A percentile compares a stretch with the other conserved stretches of the same genome.
Evolutionary conservation across 1,140 invertebrate genomes (phyloP).

Genomic region (Atta cephalotes): DNA sequence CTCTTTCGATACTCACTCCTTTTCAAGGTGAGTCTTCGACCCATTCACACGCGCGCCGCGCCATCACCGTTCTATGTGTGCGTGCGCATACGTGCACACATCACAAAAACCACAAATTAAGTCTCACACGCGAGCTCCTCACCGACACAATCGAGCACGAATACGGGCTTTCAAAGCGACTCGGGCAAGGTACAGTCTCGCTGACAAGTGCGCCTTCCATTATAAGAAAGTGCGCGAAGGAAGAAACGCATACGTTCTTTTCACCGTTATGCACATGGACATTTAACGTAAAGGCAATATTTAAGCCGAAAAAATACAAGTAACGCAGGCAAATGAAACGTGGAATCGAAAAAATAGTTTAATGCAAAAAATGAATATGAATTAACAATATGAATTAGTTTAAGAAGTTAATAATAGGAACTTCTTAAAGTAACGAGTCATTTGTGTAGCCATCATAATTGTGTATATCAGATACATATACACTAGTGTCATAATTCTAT

Average conservation of each 20-base stretch:
- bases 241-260: constrained; percentile 8
- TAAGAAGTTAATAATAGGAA: not conserved
- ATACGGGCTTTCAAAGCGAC: constrained; percentile 63
- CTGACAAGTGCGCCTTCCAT: constrained; percentile 54
- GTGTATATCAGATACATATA: not conserved
- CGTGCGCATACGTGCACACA: constrained; percentile 37
- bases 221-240: not conserved
- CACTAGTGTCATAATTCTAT: not conserved
- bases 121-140: constrained; percentile 59
- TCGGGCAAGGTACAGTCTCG: constrained; percentile 67
- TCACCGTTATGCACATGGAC: constrained; percentile 23
- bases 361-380: not conserved
- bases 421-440: not conserved
- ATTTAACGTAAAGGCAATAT: not conserved
- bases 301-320: not conserved
- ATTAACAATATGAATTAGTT: not conserved
- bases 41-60: constrained; percentile 67
- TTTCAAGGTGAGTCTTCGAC: constrained; percentile 70
- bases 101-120: constrained; percentile 73
- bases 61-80: constrained; percentile 10
- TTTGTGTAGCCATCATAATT: not conserved
- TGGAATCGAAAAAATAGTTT: not conserved
- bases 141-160: constrained; percentile 44
- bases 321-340: not conserved
- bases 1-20: constrained; percentile 67